Conservation (phyloP, 2,113 vertebrate genomes). For the Sturnus vulgaris region DNA sequence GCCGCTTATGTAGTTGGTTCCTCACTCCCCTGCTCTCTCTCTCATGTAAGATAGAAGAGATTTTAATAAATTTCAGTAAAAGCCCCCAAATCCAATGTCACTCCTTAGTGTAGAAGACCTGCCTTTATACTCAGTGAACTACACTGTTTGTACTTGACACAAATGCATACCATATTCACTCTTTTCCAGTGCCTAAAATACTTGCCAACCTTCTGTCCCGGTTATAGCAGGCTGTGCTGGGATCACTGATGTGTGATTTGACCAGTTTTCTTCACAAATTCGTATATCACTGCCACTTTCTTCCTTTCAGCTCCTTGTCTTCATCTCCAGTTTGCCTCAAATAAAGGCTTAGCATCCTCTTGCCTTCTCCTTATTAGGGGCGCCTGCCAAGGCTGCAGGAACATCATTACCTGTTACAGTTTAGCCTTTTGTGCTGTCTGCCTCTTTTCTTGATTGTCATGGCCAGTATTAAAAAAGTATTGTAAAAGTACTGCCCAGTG, state of each 20-base stretch:
- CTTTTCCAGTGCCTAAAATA: not conserved
- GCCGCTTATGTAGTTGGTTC: not conserved
- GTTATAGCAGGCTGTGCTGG: not conserved
- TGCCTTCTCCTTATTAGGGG: not conserved
- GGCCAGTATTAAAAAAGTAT: too few species aligned
- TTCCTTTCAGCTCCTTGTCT: not conserved
- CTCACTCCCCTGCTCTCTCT: not conserved
- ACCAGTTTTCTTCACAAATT: not conserved
- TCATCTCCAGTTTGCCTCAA: not conserved
- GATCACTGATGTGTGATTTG: not conserved
- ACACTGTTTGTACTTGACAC: not conserved
- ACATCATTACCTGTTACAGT: not conserved
- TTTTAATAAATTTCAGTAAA: not conserved
- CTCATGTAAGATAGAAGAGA: not conserved
- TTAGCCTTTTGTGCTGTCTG: not conserved
- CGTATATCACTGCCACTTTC: not conserved
- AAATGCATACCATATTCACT: not conserved
- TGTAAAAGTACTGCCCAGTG: not conserved
- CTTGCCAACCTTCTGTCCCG: not conserved
- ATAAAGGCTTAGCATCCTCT: not conserved
- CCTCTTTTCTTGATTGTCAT: not conserved
- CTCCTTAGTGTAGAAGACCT: not conserved
- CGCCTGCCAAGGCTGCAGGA: not conserved
- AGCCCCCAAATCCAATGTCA: not conserved
- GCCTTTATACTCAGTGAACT: not conserved